Percentiles rank a stretch among this genome's conserved stretches.
These are phyloP conservation scores for Canis aureus DNA, from an alignment of 2,113 vertebrate genomes.

Conservation along the genomic window DNA sequence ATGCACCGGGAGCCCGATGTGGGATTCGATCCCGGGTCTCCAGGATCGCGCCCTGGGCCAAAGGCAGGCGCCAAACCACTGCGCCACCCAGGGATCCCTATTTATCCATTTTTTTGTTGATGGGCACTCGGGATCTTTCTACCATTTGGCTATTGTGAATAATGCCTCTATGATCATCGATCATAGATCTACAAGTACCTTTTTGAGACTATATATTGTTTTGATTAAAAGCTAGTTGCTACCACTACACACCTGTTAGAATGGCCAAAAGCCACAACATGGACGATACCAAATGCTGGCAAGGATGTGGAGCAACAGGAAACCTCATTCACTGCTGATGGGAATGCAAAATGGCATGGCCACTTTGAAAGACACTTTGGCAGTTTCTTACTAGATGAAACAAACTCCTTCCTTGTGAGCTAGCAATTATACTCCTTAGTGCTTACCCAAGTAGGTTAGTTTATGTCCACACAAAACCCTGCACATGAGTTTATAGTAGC, in stretches of 20 bases:
- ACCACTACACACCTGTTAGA: neutral
- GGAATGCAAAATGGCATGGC: neutral
- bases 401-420: neutral
- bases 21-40: no score
- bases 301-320: neutral
- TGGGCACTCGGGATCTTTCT: neutral
- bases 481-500: neutral
- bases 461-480: neutral
- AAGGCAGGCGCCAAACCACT: no score
- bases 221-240: neutral
- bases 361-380: neutral
- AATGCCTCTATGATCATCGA: neutral
- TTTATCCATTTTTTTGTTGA: neutral
- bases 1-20: no score
- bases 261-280: neutral
- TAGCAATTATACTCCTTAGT: neutral
- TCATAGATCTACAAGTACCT: neutral
- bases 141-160: neutral
- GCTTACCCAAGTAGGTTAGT: neutral
- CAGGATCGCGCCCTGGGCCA: no score
- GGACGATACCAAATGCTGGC: neutral
- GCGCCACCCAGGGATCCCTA: neutral
- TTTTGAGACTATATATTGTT: neutral
- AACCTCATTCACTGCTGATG: neutral
- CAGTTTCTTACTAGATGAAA: slow-evolving; percentile 31